These are phyloP conservation scores for Pogonophryne albipinna DNA, from an alignment of 2,797 vertebrate species.

Conservation along the genomic window DNA sequence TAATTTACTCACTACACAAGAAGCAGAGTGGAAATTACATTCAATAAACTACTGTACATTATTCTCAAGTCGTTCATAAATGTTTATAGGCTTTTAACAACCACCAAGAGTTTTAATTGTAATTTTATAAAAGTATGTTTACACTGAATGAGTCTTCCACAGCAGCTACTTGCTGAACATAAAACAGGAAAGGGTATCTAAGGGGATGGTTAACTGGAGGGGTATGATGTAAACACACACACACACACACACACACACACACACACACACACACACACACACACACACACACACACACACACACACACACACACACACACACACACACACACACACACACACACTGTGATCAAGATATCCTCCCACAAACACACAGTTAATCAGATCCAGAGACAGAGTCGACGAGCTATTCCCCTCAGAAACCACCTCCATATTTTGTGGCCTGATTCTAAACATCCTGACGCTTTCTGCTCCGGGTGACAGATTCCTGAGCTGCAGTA, in stretches of 20 bases:
- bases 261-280: neutral
- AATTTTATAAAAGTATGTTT: neutral
- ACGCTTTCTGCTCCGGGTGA: constrained; percentile 60
- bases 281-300: constrained; percentile 32
- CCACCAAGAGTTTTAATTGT: neutral
- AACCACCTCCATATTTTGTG: constrained; percentile 71
- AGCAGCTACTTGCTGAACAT: neutral
- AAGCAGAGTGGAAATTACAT: neutral
- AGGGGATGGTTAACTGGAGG: constrained; percentile 27
- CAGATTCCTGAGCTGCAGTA: constrained; percentile 66
- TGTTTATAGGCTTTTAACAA: neutral
- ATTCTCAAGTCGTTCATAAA: neutral
- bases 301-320: no score
- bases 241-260: constrained; percentile 16
- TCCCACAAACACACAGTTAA: constrained; percentile 67
- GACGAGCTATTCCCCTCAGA: constrained; percentile 53
- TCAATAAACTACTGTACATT: neutral
- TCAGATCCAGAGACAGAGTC: constrained; percentile 59
- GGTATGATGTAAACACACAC: neutral
- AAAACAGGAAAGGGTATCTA: constrained; percentile 13
- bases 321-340: no score
- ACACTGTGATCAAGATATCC: constrained; percentile 37
- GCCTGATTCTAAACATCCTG: constrained; percentile 58
- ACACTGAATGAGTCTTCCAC: neutral
- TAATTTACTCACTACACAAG: neutral